phyloP scores from a whole-genome alignment of 2,797 vertebrate genomes.

The Molothrus aeneus region DNA sequence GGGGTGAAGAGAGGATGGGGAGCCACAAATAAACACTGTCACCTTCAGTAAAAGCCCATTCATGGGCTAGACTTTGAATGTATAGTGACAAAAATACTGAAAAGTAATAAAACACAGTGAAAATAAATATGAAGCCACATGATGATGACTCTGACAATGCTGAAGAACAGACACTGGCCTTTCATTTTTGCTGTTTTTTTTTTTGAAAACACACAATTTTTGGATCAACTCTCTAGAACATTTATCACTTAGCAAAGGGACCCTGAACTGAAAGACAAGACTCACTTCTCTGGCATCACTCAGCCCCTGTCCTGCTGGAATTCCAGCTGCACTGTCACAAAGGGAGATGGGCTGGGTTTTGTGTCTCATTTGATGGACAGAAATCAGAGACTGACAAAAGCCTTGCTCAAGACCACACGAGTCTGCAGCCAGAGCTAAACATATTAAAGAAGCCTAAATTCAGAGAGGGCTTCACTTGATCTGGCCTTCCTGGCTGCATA shows the following conservation, averaged over 20 bases:
- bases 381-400: not conserved
- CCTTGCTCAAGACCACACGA: not conserved
- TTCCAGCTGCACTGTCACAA: not conserved
- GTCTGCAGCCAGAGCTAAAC: not conserved
- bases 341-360: not conserved
- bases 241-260: not conserved
- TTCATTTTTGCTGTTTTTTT: not conserved
- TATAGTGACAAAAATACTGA: fast-evolving
- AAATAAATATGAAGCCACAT: not conserved
- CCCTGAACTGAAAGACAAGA: not conserved
- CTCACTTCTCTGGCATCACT: not conserved
- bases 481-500: not conserved
- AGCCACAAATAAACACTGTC: not conserved
- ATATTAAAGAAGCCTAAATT: not conserved
- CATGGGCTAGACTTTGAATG: not conserved
- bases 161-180: not conserved
- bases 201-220: not conserved
- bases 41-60: not conserved
- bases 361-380: not conserved
- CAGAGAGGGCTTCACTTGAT: not conserved
- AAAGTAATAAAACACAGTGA: not conserved
- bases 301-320: not conserved
- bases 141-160: too few species aligned
- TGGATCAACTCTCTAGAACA: fast-evolving
- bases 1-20: not conserved